Evolutionary conservation across 2,797 vertebrate genomes (phyloP).

Genomic region (Phataginus tetradactyla): DNA sequence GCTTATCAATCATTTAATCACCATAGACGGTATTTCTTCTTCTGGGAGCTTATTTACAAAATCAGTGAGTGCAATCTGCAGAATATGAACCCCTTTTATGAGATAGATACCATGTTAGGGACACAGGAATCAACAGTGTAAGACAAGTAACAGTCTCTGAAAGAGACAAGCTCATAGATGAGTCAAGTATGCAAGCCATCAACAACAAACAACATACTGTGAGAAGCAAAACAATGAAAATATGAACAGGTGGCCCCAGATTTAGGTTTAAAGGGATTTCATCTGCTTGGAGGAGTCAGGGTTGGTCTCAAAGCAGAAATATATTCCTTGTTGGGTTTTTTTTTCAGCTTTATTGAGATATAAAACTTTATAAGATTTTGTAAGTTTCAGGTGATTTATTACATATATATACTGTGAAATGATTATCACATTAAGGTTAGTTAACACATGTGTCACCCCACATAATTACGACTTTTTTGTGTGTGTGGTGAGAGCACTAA

Average conservation of each 20-base stretch:
- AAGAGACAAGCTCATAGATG: too few species aligned
- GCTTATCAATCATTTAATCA: background rate
- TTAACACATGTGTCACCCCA: background rate
- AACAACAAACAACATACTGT: rapidly evolving
- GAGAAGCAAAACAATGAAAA: background rate
- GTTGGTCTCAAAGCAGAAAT: background rate
- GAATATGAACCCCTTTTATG: background rate
- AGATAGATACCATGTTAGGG: background rate
- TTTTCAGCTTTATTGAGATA: background rate
- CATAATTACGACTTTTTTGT: background rate
- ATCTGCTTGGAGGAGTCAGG: background rate
- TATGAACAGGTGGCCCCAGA: too few species aligned
- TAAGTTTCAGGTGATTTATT: background rate
- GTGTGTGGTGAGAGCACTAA: background rate
- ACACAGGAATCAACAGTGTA: background rate
- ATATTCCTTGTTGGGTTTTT: background rate
- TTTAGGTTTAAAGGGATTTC: background rate
- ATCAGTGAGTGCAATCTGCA: background rate
- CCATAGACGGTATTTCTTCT: background rate
- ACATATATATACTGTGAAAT: background rate
- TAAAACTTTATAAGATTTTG: background rate
- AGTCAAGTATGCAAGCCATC: rapidly evolving
- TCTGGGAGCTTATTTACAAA: background rate
- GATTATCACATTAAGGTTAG: background rate
- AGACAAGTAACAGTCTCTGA: background rate